phyloP scores from a whole-genome alignment of 2,113 vertebrate species.

The Oriolus oriolus region DNA sequence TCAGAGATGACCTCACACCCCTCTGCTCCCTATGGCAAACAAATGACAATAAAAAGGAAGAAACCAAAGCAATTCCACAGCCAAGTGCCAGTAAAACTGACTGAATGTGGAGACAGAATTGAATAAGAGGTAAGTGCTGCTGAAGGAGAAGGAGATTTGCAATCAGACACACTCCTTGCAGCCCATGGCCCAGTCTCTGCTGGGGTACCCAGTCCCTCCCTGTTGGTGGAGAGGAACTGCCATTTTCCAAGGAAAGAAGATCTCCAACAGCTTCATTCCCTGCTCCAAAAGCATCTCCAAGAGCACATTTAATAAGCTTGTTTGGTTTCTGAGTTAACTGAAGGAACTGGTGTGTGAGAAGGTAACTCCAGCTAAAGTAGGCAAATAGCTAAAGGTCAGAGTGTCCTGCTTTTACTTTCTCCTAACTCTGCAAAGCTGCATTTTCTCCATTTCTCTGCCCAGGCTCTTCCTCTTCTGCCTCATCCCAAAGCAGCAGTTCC shows the following conservation, averaged over 20 bases:
- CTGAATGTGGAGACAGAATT: not conserved
- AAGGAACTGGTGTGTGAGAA: not conserved
- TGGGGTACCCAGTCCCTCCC: too few relatives aligned
- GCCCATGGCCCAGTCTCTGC: not conserved
- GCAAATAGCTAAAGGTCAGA: not conserved
- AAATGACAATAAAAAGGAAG: not conserved
- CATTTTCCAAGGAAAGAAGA: not conserved
- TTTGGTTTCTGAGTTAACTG: not conserved
- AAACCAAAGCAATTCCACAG: not conserved
- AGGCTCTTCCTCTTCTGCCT: not conserved
- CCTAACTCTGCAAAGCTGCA: not conserved
- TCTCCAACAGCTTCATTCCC: not conserved
- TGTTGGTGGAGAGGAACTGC: not conserved
- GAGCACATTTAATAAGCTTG: not conserved
- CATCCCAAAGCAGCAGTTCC: not conserved
- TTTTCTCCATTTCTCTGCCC: not conserved
- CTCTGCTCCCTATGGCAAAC: not conserved
- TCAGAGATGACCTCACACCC: not conserved
- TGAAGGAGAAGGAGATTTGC: not conserved
- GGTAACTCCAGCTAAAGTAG: not conserved
- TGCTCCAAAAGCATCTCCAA: not conserved
- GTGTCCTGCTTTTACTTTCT: not conserved
- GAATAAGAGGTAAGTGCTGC: not conserved
- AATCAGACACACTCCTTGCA: not conserved
- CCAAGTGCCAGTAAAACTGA: not conserved